Evolutionary conservation across 1,140 invertebrate genomes (phyloP), one percentile per base, ranked within the genome.

Genomic region (Bursaphelenchus mucronatus): DNA sequence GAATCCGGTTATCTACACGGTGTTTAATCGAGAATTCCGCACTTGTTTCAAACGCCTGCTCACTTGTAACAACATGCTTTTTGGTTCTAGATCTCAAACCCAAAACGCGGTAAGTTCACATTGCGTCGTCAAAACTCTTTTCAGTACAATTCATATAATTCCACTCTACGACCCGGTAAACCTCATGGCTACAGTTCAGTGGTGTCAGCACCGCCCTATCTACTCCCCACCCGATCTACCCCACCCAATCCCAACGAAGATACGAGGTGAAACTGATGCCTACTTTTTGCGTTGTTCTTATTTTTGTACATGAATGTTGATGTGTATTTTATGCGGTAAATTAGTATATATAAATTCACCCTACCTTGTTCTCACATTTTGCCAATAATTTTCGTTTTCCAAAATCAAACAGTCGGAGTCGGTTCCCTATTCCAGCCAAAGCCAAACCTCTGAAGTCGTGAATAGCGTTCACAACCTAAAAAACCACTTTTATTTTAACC

Each of bases 331-430:
- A 62, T 15, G 45, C 3, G 41, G 39, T 13, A 61, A 61, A 17
- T 8, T 39, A n/a, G 46, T 15, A n/a, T 7, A 39, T 13, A 54
- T 59, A 40, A 46, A 45, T 45, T 61, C 40, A 8, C 45, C 57
- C 44, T 64, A n/a, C 17, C 54, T 62, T 94, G 83, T 98, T 98
- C 84, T 99, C 96, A 84, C 95, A 98, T 83, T 99, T 99, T 46
- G 93, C 85, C 6, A 99, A 82, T 41, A 99, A 82, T 82, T 98
- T 97, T 81, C 95, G 94, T 76, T 94, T 94, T 47, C 95, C 96
- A 76, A 97, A 87, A 74, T 98, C 95, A 81, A 98, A 99, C 6
- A 99, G 86, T 62, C 95, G 84, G 7, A 98, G 82, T 83, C 91
- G 89, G 63, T 88, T 87, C 0, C 96, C 95, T 11, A 97, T 90